phyloP scores from a whole-genome alignment of 2,113 vertebrate genomes.

The Neotragus moschatus region DNA sequence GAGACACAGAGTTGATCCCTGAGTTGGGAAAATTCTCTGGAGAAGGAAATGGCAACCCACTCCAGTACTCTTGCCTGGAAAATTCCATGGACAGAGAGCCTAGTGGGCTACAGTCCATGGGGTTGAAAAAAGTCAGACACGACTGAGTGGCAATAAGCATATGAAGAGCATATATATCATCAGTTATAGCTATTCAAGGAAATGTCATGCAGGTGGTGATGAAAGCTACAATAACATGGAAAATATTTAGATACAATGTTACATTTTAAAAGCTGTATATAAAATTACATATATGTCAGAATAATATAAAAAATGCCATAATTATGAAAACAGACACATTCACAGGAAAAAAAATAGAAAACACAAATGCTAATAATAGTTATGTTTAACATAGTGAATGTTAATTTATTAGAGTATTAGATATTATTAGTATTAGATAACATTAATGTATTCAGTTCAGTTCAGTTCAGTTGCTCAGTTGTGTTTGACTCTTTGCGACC shows the following conservation, averaged over 20 bases:
- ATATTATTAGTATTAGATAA: not conserved
- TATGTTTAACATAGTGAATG: not conserved
- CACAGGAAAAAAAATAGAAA: not conserved
- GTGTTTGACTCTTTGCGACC: not conserved
- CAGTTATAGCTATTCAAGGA: not conserved
- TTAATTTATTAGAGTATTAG: not conserved
- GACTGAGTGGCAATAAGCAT: accelerated
- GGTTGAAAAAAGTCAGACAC: not conserved
- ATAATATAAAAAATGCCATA: not conserved
- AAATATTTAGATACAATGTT: not conserved
- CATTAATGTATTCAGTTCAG: not conserved
- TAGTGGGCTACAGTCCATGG: not conserved
- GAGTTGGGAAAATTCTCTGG: not conserved
- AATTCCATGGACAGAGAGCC: not conserved
- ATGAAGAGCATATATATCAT: not conserved
- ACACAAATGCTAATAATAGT: not conserved
- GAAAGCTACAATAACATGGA: not conserved
- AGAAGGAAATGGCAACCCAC: not conserved
- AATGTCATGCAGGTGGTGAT: not conserved
- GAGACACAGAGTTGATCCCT: not conserved
- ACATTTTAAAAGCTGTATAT: not conserved
- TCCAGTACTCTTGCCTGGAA: not conserved
- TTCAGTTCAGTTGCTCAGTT: not conserved
- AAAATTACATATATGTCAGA: not conserved
- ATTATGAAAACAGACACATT: not conserved